Conservation (phyloP, 2,888 invertebrate genomes). For the Hypselothyrea guttata region DNA sequence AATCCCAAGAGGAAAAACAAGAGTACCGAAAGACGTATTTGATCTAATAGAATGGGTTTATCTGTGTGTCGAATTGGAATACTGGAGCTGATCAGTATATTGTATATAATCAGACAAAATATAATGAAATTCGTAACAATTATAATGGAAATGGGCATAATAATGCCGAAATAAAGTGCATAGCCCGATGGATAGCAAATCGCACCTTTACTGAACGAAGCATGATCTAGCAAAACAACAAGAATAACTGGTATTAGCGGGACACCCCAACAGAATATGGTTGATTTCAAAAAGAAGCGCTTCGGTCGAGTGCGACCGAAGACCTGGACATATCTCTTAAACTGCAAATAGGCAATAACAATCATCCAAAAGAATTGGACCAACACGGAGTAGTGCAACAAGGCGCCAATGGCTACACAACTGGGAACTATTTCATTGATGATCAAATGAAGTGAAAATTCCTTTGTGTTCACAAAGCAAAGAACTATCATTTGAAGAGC, state of each 20-base stretch:
- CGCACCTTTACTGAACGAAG: constrained; percentile 82
- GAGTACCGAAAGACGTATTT: constrained; percentile 84
- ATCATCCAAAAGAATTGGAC: constrained; percentile 89
- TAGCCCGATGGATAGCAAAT: constrained; percentile 84
- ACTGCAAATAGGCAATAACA: constrained; percentile 87
- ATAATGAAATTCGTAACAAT: constrained; percentile 84
- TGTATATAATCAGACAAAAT: constrained; percentile 84
- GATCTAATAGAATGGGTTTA: constrained; percentile 80
- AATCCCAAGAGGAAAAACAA: constrained; percentile 85
- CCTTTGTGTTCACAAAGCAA: constrained; percentile 79
- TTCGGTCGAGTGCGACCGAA: constrained; percentile 84
- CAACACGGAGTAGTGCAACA: constrained; percentile 87
- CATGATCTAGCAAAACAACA: constrained; percentile 82
- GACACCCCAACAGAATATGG: constrained; percentile 85
- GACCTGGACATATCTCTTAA: constrained; percentile 86
- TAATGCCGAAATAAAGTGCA: constrained; percentile 83
- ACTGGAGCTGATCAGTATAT: constrained; percentile 83
- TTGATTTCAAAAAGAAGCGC: constrained; percentile 86
- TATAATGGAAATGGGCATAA: constrained; percentile 84
- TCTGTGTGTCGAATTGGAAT: constrained; percentile 83
- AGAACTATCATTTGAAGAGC: constrained; percentile 84
- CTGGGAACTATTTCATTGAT: constrained; percentile 73
- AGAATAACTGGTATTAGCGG: constrained; percentile 84
- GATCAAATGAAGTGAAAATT: constrained; percentile 73
- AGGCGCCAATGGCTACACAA: constrained; percentile 85